Percentiles rank a stretch among this genome's conserved stretches.
Conservation (phyloP, 2,113 vertebrate species). For the Atherinomorus stipes region DNA sequence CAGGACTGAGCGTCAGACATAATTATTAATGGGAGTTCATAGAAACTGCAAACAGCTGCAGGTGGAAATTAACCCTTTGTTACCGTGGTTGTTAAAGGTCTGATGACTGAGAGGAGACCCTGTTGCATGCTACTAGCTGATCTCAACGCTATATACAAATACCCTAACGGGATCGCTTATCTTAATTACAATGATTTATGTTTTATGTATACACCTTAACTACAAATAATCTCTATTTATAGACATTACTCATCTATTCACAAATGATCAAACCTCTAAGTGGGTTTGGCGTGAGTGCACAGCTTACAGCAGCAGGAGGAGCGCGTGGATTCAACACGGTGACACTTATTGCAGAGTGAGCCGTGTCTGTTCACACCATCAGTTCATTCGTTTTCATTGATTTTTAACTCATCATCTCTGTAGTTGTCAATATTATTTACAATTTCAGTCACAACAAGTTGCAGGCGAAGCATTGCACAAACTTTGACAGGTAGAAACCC, state of each 20-base stretch:
- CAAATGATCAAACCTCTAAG: slow-evolving; percentile 38
- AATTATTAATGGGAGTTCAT: not conserved
- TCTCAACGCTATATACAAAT: slow-evolving; percentile 48
- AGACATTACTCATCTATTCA: slow-evolving; percentile 57
- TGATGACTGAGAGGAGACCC: slow-evolving; percentile 16
- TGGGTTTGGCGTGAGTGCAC: slow-evolving; percentile 67
- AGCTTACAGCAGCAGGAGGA: slow-evolving; percentile 61
- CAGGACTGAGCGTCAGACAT: not conserved
- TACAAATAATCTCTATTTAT: slow-evolving; percentile 56
- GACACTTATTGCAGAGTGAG: slow-evolving; percentile 47
- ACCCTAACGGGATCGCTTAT: slow-evolving; percentile 34
- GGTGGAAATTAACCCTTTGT: slow-evolving; percentile 2
- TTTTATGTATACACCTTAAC: slow-evolving; percentile 51
- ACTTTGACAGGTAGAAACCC: slow-evolving; percentile 53
- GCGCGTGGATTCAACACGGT: slow-evolving; percentile 48
- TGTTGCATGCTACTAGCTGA: slow-evolving; percentile 14
- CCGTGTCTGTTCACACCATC: slow-evolving; percentile 34
- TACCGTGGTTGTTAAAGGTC: slow-evolving; percentile 14
- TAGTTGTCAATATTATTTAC: slow-evolving; percentile 66
- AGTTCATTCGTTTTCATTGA: slow-evolving; percentile 49
- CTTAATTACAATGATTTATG: slow-evolving; percentile 47
- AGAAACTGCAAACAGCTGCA: not conserved
- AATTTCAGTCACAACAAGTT: slow-evolving; percentile 50
- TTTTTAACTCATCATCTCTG: slow-evolving; percentile 46
- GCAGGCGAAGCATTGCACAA: slow-evolving; percentile 58